phyloP scores from a whole-genome alignment of 1,140 invertebrate species.

The Aporrectodea caliginosa region DNA sequence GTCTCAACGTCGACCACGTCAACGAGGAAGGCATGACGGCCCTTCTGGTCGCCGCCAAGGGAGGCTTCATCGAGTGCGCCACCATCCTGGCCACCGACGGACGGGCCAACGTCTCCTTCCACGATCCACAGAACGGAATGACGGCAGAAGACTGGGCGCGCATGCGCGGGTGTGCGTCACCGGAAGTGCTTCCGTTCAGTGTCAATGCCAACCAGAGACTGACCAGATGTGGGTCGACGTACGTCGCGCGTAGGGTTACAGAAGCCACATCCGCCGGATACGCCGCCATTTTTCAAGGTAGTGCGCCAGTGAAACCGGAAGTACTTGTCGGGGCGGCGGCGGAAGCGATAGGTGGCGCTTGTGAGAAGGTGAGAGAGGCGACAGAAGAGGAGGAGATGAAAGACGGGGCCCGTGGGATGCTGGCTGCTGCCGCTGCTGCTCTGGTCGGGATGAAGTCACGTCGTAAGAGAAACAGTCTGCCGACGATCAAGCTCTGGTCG shows the following conservation, averaged over 20 bases:
- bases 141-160: neutral
- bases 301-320: neutral
- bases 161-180: neutral
- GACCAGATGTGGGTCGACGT: neutral
- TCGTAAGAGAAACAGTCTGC: neutral
- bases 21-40: slow-evolving; percentile 49
- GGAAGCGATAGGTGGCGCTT: too few species aligned
- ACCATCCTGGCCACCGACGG: slow-evolving; percentile 45
- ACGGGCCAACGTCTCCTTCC: slow-evolving; percentile 38
- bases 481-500: neutral
- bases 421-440: neutral
- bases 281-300: neutral
- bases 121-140: slow-evolving; percentile 36
- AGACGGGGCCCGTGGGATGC: neutral
- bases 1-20: slow-evolving; percentile 44
- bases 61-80: slow-evolving; percentile 46
- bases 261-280: neutral
- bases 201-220: neutral
- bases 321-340: neutral
- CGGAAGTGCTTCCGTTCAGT: neutral
- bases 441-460: neutral
- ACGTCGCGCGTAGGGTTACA: neutral
- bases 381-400: neutral
- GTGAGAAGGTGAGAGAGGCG: too few species aligned
- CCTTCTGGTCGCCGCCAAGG: slow-evolving; percentile 45